These are phyloP conservation scores for Epinephelus cyanopodus DNA, from an alignment of 2,113 vertebrate species.

Conservation along the genomic window DNA sequence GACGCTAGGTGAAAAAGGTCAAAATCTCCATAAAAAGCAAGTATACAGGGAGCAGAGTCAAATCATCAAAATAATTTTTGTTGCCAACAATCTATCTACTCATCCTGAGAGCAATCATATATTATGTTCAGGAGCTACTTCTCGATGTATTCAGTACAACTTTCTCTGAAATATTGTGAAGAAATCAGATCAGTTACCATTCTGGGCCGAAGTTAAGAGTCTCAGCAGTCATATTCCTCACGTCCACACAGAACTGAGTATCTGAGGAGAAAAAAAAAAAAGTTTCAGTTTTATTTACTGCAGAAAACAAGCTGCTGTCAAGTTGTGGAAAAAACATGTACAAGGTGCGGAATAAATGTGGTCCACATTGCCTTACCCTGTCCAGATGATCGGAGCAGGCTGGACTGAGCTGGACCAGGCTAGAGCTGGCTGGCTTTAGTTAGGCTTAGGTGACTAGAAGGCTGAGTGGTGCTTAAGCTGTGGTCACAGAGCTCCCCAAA, in stretches of 20 bases:
- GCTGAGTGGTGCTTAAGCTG: slow-evolving; percentile 85
- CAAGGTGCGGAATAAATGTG: neutral
- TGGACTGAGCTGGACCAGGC: slow-evolving; percentile 82
- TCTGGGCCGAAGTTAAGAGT: slow-evolving; percentile 96
- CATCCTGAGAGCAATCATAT: neutral
- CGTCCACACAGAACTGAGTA: slow-evolving; percentile 84
- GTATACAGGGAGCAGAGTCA: neutral
- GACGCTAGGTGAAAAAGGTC: neutral
- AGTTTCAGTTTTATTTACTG: neutral
- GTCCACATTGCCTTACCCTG: slow-evolving; percentile 78
- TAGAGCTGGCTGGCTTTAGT: slow-evolving; percentile 79
- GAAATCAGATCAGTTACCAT: slow-evolving; percentile 83
- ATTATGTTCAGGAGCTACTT: neutral
- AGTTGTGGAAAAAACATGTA: neutral
- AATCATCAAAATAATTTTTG: neutral
- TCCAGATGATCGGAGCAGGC: slow-evolving; percentile 86
- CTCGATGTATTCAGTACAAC: neutral
- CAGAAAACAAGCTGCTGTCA: neutral
- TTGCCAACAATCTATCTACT: neutral
- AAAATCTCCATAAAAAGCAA: neutral
- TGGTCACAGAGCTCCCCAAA: slow-evolving; percentile 82
- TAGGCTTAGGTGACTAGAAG: slow-evolving; percentile 85
- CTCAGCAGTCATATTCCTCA: slow-evolving; percentile 93
- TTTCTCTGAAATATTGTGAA: neutral
- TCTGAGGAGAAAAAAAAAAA: slow-evolving; percentile 57